A percentile compares a stretch with the other conserved stretches of the same genome.
These are phyloP conservation scores for Catonia carolina DNA, from an alignment of 2,888 invertebrate species.

Conservation along the genomic window DNA sequence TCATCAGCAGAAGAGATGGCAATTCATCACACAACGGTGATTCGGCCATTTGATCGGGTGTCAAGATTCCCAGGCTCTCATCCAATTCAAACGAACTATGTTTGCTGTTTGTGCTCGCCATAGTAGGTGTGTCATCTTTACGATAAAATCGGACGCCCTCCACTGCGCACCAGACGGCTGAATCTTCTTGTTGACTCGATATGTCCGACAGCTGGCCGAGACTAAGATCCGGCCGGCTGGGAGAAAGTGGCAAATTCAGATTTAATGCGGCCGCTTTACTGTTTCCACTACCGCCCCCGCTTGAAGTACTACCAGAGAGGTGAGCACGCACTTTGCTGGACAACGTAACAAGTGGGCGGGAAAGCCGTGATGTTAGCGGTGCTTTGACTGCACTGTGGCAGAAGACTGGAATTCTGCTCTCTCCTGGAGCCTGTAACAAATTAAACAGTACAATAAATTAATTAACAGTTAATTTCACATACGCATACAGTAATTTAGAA, in stretches of 20 bases:
- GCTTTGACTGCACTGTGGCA: conserved; percentile 20
- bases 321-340: conserved; percentile 37
- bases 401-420: conserved; percentile 37
- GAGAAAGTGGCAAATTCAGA: conserved; percentile 1
- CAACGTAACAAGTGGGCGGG: conserved; percentile 34
- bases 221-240: conserved; percentile 43
- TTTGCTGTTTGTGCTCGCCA: conserved; percentile 48
- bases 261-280: conserved; percentile 13
- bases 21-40: conserved; percentile 51
- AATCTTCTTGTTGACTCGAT: conserved; percentile 27
- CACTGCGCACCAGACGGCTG: conserved; percentile 1
- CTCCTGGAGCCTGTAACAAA: conserved; percentile 36
- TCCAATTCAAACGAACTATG: conserved; percentile 74
- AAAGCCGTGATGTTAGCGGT: conserved; percentile 26
- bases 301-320: conserved; percentile 25
- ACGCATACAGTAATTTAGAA: too few relatives aligned
- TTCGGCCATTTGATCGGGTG: conserved; percentile 80
- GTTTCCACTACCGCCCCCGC: conserved; percentile 40
- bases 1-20: conserved; percentile 54
- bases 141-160: conserved; percentile 26
- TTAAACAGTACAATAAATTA: not conserved
- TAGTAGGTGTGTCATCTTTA: conserved; percentile 8
- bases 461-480: too few relatives aligned
- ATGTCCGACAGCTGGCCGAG: conserved; percentile 32
- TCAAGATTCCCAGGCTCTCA: conserved; percentile 78